Conservation (phyloP, 2,888 invertebrate species). For the Gerosis bhagava region DNA sequence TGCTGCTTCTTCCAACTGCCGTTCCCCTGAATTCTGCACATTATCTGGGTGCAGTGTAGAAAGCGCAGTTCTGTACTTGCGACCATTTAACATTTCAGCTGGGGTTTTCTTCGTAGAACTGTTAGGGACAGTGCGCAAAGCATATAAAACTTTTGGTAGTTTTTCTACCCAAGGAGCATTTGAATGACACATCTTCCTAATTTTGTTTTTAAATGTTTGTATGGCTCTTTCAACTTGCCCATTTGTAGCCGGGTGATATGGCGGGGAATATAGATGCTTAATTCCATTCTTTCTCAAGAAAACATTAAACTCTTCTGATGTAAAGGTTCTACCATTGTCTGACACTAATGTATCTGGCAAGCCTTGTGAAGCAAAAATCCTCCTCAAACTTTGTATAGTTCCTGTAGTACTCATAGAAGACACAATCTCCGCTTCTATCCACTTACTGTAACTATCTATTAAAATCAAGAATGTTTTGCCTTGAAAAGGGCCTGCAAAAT, state of each 20-base stretch:
- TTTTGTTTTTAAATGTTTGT: conserved; percentile 22
- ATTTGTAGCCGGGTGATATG: conserved; percentile 32
- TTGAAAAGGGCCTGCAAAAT: conserved; percentile 31
- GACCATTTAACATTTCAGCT: conserved; percentile 10
- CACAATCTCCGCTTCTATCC: conserved; percentile 34
- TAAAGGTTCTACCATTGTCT: conserved; percentile 6
- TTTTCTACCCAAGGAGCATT: conserved; percentile 6
- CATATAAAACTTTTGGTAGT: conserved; percentile 5
- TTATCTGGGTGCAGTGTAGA: conserved; percentile 6
- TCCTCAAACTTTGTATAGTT: conserved; percentile 1
- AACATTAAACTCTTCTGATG: conserved; percentile 7
- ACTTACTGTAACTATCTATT: conserved; percentile 35
- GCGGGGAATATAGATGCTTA: conserved; percentile 23
- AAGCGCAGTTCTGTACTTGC: conserved; percentile 8
- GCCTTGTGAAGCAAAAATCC: conserved; percentile 7
- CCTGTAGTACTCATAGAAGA: not conserved
- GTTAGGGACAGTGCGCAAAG: conserved; percentile 4
- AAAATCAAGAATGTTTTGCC: conserved; percentile 32
- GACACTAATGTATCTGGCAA: conserved; percentile 6
- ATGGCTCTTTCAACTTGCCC: conserved; percentile 29
- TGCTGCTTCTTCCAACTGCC: not conserved
- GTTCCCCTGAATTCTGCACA: not conserved
- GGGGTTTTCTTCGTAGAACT: conserved; percentile 7
- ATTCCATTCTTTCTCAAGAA: conserved; percentile 27
- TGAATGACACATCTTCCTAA: conserved; percentile 4